phyloP scores from a whole-genome alignment of 2,888 invertebrate genomes.

The Tinea semifulvella region DNA sequence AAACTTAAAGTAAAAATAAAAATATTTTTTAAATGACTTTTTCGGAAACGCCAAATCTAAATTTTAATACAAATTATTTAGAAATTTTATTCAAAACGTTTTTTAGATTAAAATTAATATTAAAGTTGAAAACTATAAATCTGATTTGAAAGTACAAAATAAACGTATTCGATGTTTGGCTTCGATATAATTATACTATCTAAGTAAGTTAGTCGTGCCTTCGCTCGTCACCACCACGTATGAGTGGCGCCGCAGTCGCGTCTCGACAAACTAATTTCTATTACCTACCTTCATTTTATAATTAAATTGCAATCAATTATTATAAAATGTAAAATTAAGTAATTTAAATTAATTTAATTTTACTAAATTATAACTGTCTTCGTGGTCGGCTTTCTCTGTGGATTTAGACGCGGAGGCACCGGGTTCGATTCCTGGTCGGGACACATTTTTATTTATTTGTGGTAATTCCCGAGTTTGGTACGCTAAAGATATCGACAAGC shows the following conservation, averaged over 20 bases:
- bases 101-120: constrained; percentile 37
- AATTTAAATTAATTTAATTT: no score
- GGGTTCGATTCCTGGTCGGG: no score
- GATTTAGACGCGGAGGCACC: no score
- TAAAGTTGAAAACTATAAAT: constrained; percentile 61
- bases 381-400: no score
- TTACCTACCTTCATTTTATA: not conserved
- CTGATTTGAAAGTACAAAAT: constrained; percentile 65
- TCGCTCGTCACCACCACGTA: constrained; percentile 35
- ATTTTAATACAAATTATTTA: constrained; percentile 62
- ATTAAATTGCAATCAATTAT: no score
- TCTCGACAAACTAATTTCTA: not conserved
- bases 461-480: no score
- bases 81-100: constrained; percentile 40
- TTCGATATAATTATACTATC: constrained; percentile 30
- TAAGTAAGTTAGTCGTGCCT: constrained; percentile 55
- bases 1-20: constrained; percentile 52
- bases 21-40: constrained; percentile 66
- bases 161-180: constrained; percentile 57
- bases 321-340: no score
- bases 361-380: no score
- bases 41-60: constrained; percentile 63
- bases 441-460: no score
- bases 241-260: not conserved
- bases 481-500: no score